Base-by-base conservation (phyloP, 2,113 vertebrate genomes). In the Microtus oregoni region DNA sequence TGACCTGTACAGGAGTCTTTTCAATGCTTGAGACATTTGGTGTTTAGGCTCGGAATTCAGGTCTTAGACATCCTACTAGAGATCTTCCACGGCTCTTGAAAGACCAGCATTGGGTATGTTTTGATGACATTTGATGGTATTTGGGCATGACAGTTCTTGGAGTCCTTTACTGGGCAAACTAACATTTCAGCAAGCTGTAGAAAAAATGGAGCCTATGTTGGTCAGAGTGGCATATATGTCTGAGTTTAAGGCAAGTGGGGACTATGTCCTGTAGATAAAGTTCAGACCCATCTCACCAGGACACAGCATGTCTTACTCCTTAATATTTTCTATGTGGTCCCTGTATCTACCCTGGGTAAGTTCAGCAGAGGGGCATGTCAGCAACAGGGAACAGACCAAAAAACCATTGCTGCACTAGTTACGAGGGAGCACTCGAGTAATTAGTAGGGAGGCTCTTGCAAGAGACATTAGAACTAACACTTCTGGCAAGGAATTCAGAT, bases 31-130 rank as follows among this genome's bases (percentile, higher is more conserved):
- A 75, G 70, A 67, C 61, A 47, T 65, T 88, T 90, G 75, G 72
- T 79, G 65, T 55, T 65, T 65, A 85, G 26, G 32, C 50, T 86
- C 91, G 77, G 47, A 93, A 92, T 92, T 89, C 44, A 76, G 44
- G 93, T 5, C 19, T 72, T 87, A 93, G 19, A 86, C 3, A 50
- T 13, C 89, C 93, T 75, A 95, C 47, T 87, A 77, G 87, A 88
- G 22, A 50, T 76, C 72, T 87, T 68, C 22, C 50, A 52, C n/a
- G 78, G 17, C 30, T 92, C 17, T 83, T 92, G 26, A 96, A 94
- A 96, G 70, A 38, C 91, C 55, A 91, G 67, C 26, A 79, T n/a
- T 97, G 75, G 11, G 26, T 83, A 41, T 75, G 24, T 20, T 92
- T 95, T 90, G 82, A 47, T 86, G 35, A 15, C 58, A 50, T 50